A percentile compares a stretch with the other conserved stretches of the same genome.
Conservation (phyloP, 1,140 invertebrate genomes). For the Amyelois transitella region DNA sequence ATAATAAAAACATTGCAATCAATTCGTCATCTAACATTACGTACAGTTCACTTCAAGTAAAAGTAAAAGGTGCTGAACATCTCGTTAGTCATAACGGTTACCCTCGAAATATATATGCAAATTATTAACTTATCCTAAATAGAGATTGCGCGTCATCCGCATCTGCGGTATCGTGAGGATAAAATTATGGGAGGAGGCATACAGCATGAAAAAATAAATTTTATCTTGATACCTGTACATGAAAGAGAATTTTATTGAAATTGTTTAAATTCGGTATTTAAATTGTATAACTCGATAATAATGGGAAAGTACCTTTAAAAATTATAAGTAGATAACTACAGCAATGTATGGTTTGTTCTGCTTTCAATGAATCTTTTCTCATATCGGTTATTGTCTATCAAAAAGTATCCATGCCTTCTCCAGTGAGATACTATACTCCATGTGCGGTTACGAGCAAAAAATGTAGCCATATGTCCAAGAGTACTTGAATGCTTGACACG, state of each 20-base stretch:
- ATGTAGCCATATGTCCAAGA: not conserved
- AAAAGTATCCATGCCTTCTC: too few species aligned
- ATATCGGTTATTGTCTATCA: too few species aligned
- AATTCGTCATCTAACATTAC: not conserved
- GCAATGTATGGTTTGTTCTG: too few species aligned
- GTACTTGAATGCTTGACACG: not conserved
- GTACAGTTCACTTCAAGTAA: not conserved
- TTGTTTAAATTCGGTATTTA: too few species aligned
- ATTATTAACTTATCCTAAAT: slow-evolving; percentile 1
- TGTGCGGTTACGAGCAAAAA: not conserved
- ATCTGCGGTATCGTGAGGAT: not conserved
- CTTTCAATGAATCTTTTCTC: too few species aligned
- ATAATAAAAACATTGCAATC: slow-evolving; percentile 15
- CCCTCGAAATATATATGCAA: not conserved
- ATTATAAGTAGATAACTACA: too few species aligned
- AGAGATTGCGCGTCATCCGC: not conserved
- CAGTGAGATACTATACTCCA: too few species aligned
- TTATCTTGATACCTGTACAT: too few species aligned
- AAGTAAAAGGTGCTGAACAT: not conserved
- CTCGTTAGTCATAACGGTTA: not conserved
- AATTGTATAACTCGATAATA: too few species aligned
- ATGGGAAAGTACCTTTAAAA: too few species aligned
- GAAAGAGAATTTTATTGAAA: too few species aligned
- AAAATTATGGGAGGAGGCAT: not conserved
- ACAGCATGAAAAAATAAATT: too few species aligned